Conservation (phyloP, 2,888 invertebrate species). For the Tortrix viridana region DNA sequence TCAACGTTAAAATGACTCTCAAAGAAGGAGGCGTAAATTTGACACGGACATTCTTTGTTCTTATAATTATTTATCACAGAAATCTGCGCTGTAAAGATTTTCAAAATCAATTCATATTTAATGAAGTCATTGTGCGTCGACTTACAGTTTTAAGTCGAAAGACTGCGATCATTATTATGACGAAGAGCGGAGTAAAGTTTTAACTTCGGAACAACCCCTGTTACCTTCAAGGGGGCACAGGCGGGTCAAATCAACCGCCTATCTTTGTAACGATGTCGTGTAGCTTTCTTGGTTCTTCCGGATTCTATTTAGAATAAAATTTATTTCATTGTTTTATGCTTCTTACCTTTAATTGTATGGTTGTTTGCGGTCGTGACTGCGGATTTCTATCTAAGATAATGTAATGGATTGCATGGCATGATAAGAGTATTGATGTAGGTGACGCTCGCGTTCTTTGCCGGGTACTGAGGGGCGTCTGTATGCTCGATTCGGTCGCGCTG, state of each 20-base stretch:
- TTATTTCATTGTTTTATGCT: slow-evolving; percentile 1
- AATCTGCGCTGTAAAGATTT: slow-evolving; percentile 12
- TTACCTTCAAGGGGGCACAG: slow-evolving; percentile 9
- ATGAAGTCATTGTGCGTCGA: slow-evolving; percentile 26
- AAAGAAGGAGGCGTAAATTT: slow-evolving; percentile 23
- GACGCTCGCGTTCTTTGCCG: slow-evolving; percentile 27
- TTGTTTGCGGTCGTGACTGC: slow-evolving; percentile 1
- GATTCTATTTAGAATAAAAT: slow-evolving; percentile 7
- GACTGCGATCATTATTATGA: slow-evolving; percentile 23
- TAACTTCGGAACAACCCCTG: slow-evolving; percentile 24
- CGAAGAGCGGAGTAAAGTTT: slow-evolving; percentile 24
- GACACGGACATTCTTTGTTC: slow-evolving; percentile 27
- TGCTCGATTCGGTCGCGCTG: slow-evolving; percentile 62
- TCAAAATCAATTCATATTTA: slow-evolving; percentile 30
- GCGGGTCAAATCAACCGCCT: slow-evolving; percentile 21
- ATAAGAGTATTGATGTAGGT: slow-evolving; percentile 20
- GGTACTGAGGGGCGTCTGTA: slow-evolving; percentile 47
- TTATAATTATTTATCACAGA: slow-evolving; percentile 33
- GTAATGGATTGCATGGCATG: slow-evolving; percentile 17
- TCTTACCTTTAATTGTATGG: slow-evolving; percentile 2
- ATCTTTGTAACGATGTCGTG: slow-evolving; percentile 13
- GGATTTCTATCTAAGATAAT: slow-evolving; percentile 13
- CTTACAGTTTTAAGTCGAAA: slow-evolving; percentile 17
- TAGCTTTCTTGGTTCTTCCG: slow-evolving; percentile 8
- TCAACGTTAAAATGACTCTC: slow-evolving; percentile 39